Conservation (phyloP, 2,888 invertebrate genomes). For the Lasioglossum malachurum region DNA sequence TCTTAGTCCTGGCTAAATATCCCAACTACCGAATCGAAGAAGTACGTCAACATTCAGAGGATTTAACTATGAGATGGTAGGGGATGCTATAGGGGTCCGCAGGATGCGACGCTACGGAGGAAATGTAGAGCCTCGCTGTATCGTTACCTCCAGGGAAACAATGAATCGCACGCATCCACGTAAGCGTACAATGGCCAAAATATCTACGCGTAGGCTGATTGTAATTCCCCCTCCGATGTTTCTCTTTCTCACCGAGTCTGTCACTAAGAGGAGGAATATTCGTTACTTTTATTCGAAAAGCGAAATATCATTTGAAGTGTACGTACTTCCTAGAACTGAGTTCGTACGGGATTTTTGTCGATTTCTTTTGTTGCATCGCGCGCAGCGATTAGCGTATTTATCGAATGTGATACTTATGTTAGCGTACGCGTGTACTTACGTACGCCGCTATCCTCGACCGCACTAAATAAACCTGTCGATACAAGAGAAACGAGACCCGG, state of each 20-base stretch:
- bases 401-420: constrained; percentile 82
- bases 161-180: constrained; percentile 5
- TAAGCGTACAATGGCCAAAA: constrained; percentile 44
- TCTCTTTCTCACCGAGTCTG: constrained; percentile 1
- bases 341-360: constrained; percentile 27
- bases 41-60: background rate
- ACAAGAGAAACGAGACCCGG: constrained; percentile 26
- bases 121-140: background rate
- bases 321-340: constrained; percentile 35
- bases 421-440: constrained; percentile 33
- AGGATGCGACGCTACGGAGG: background rate
- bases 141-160: constrained; percentile 9
- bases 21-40: background rate
- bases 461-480: constrained; percentile 41
- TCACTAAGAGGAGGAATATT: constrained; percentile 15
- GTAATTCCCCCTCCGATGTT: constrained; percentile 16
- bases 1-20: background rate
- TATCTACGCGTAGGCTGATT: constrained; percentile 25
- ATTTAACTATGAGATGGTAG: background rate
- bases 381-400: constrained; percentile 69
- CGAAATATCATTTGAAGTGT: constrained; percentile 17
- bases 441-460: constrained; percentile 36
- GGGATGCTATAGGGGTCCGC: background rate
- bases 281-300: constrained; percentile 21
- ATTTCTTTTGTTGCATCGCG: constrained; percentile 34